Base-by-base conservation (phyloP, 1,140 invertebrate genomes). In the Pentalonia nigronervosa region DNA sequence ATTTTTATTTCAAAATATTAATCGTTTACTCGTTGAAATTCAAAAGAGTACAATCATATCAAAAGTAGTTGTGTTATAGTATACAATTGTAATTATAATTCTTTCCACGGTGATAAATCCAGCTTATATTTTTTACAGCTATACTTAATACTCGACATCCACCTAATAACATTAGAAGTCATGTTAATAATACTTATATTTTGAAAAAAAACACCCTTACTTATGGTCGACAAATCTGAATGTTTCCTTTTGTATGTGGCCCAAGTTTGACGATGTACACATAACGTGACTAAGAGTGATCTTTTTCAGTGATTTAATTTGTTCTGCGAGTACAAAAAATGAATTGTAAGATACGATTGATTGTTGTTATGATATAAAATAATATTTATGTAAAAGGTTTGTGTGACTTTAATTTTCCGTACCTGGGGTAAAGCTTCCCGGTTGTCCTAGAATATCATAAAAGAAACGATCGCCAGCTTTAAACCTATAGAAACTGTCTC, bases 401-500 rank as follows among this genome's bases (percentile, higher is more conserved):
- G 50, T 53, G 20, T 21, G 21, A n/a, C 45, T 17, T 34, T 48
- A 30, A 21, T n/a, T 48, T 87, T 47, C 30, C 56, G 11, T 95
- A 98, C 97, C 97, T 95, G 96, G 95, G 11, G 97, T 97, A 94
- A 98, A 98, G 81, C 96, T 95, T 25, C 96, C 95, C 2, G 96
- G 95, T 93, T 96, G 96, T 91, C 96, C 96, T 20, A 96, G 96
- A 94, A 97, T 97, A 95, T 98, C 97, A 94, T 97, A 99, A 96
- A 97, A 99, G 95, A 96, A 97, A 93, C 98, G 95, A 95, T 99
- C 98, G 9, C 97, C 98, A 30, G 97, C 96, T 94, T 98, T 96
- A 2, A 97, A 97, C 93, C 97, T 96, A 94, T 97, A 97, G 95
- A 99, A 99, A 95, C 99, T 98, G 94, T 97, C 97, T 0, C 96